A percentile compares a stretch with the other conserved stretches of the same genome.
Conservation (phyloP, 35 echinoderm and acorn worm species). For the Ophiothrix spiculata region DNA sequence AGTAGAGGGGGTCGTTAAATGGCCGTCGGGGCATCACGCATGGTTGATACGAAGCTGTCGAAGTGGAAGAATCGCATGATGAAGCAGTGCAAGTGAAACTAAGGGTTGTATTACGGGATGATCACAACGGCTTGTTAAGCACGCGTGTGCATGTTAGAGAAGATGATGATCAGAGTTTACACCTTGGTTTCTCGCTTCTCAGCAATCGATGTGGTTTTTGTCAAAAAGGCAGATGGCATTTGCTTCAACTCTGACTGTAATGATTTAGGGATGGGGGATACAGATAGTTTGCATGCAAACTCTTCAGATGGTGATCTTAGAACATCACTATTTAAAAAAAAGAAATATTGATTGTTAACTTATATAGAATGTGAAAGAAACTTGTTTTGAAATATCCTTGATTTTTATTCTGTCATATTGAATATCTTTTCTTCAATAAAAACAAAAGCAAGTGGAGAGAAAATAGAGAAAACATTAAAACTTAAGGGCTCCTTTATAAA, state of each 20-base stretch:
- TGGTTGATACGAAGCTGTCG: background rate
- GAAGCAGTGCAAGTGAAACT: background rate
- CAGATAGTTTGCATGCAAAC: too few relatives aligned
- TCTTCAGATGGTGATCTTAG: too few relatives aligned
- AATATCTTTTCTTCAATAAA: too few relatives aligned
- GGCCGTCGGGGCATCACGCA: background rate
- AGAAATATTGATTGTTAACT: too few relatives aligned
- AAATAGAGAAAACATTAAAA: too few relatives aligned
- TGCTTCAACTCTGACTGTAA: background rate
- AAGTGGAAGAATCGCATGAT: background rate
- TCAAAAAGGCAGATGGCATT: slow-evolving; percentile 5
- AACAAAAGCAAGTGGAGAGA: too few relatives aligned
- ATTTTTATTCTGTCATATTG: too few relatives aligned
- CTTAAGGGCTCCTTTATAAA: too few relatives aligned
- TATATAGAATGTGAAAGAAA: too few relatives aligned
- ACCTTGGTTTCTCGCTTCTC: background rate
- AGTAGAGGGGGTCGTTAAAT: background rate
- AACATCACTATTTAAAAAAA: too few relatives aligned
- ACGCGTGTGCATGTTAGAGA: background rate
- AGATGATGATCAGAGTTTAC: slow-evolving; percentile 1
- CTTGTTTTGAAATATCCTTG: too few relatives aligned
- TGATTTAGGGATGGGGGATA: too few relatives aligned
- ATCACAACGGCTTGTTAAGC: background rate
- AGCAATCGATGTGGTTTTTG: background rate
- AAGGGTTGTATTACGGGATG: background rate